Base-by-base conservation (phyloP, 2,113 vertebrate genomes). In the Hyla sarda region DNA sequence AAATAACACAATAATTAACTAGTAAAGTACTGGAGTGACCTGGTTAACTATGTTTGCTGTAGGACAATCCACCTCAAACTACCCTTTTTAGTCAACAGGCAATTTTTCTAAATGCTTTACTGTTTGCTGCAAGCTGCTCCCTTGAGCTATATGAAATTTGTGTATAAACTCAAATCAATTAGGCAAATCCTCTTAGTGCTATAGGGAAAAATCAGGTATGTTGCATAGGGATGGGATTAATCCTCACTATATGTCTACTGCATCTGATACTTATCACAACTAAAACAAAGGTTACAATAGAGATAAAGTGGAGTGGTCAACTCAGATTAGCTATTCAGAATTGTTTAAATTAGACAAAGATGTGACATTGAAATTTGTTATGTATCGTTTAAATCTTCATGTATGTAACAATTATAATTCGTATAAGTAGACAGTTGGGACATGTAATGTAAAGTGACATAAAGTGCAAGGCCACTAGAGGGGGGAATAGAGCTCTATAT, bases 121-220 rank as follows among this genome's bases (percentile, higher is more conserved):
- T 74, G 67, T 85, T 74, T 85, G 72, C 34, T 71, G 34, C 37
- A 32, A 32, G 62, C 65, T 30, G 25, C 50, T 86, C 77, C 84
- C 75, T 79, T 34, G 48, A 80, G 84, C 77, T 86, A 86, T 67
- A 30, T 54, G 76, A 73, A 56, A 58, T 72, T 81, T 71, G 58
- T 73, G 62, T 71, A 52, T 86, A 28, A 62, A 47, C 76, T 69
- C 75, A 86, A 80, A 80, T 79, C 84, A 79, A 86, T 86, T 86
- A 80, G 48, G 62, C 84, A 79, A 86, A 86, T 86, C 75, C 58
- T 69, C 50, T 72, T 80, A 86, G 71, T 86, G 62, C 84, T 58
- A 54, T 54, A 37, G 62, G 76, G 83, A 69, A 58, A 84, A 85
- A 78, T 85, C 83, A 85, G 58, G 54, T 78, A 69, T 48, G 25